A percentile compares a stretch with the other conserved stretches of the same genome.
These are phyloP conservation scores for Parus major DNA, from an alignment of 2,113 vertebrate genomes.

Conservation along the genomic window DNA sequence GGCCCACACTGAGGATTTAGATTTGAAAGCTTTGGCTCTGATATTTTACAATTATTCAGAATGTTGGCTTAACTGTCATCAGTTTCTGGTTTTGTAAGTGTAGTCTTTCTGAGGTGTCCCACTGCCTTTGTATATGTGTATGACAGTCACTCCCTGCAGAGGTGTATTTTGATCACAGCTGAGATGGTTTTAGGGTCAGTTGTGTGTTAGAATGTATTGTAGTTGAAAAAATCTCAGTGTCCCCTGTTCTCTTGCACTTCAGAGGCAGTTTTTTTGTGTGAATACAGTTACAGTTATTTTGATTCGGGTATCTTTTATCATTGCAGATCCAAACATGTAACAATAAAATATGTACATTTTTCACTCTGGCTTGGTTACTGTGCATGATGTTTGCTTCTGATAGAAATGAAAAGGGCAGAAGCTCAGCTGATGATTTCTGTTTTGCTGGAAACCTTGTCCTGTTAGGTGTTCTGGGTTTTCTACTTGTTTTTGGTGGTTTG, in stretches of 20 bases:
- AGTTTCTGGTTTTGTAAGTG: neutral
- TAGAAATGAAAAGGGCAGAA: neutral
- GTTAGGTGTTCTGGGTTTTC: neutral
- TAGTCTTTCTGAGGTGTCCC: neutral
- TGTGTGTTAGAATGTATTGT: neutral
- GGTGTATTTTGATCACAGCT: neutral
- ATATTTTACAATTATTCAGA: neutral
- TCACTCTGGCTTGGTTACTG: neutral
- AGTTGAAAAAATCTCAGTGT: neutral
- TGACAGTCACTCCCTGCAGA: neutral
- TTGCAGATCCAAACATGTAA: neutral
- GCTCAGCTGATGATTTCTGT: neutral
- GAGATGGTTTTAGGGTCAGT: neutral
- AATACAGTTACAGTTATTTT: neutral
- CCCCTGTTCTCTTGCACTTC: neutral
- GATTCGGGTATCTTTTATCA: neutral
- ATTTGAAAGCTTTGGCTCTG: neutral
- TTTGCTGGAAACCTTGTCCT: neutral
- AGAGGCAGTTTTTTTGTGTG: neutral
- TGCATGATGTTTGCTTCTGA: neutral
- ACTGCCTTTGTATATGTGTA: fast-evolving
- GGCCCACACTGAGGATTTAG: neutral
- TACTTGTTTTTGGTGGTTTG: neutral
- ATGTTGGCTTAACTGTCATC: neutral
- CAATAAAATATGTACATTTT: neutral